Percentiles rank a stretch among this genome's conserved stretches.
Conservation (phyloP, 2,888 invertebrate species). For the Cephus rjabovi region DNA sequence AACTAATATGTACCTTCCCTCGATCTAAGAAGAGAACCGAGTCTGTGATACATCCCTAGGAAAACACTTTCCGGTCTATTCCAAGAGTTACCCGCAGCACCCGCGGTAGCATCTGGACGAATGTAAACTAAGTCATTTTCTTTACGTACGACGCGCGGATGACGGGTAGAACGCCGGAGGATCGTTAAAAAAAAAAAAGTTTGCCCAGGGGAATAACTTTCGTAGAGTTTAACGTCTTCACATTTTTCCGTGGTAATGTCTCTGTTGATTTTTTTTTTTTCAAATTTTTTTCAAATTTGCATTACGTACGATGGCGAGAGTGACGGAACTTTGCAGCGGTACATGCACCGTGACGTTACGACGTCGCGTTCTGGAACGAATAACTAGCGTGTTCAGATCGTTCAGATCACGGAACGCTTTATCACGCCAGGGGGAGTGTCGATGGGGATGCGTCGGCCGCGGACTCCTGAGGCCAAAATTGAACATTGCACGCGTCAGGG, state of each 20-base stretch:
- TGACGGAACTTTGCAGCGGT: background rate
- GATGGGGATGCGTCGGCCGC: too few relatives aligned
- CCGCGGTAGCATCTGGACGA: constrained; percentile 31
- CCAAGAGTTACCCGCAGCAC: background rate
- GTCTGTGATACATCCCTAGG: background rate
- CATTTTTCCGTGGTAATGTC: too few relatives aligned
- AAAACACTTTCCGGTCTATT: background rate
- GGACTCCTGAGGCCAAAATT: too few relatives aligned
- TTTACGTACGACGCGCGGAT: constrained; percentile 29
- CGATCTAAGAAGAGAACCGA: background rate
- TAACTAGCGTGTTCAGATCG: too few relatives aligned
- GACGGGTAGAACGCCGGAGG: constrained; percentile 24
- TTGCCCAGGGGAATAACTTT: background rate
- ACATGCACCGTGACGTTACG: background rate
- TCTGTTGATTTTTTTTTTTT: too few relatives aligned
- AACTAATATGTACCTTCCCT: background rate
- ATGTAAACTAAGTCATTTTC: constrained; percentile 36
- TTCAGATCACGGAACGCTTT: too few relatives aligned
- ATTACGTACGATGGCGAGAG: too few relatives aligned
- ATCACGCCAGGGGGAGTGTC: too few relatives aligned
- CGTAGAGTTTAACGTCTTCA: too few relatives aligned
- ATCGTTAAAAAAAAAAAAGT: constrained; percentile 14
- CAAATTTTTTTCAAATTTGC: too few relatives aligned
- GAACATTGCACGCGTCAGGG: too few relatives aligned
- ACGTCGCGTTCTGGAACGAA: too few relatives aligned